Base-by-base conservation (phyloP, 1,140 invertebrate species). In the Battus philenor region DNA sequence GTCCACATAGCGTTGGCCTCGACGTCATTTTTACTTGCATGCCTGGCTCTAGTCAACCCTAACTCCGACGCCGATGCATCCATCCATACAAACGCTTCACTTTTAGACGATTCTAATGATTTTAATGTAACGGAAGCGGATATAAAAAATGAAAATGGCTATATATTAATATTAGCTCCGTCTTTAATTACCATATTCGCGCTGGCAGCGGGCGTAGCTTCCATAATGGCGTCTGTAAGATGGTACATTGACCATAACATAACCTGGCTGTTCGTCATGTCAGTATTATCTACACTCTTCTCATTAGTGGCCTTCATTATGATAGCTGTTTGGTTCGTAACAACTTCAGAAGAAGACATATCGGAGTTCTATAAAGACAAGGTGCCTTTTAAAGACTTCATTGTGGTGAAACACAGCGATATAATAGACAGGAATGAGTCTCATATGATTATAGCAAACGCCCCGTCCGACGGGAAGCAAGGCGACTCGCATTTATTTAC, bases 211-310 rank as follows among this genome's bases (percentile, higher is more conserved):
- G 87, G 88, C 2, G 50, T 88, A 5, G 80, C 88, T 0, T 89
- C 89, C 1, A 72, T 90, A 1, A 61, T 91, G 22, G 90, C 90
- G 3, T 91, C 90, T 55, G 87, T 88, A 18, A 68, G 83, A 43
- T 91, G 90, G 90, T 91, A 91, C 68, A 87, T 91, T 16, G 90
- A 91, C 54, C 79, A 86, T 17, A 90, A 91, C 57, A 91, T 91
- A 45, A 81, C 81, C 0, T 88, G 88, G 74, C 87, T 91, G 52
- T 91, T 91, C 47, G 67, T 88, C 38, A 78, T 81, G 47, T 87
- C 87, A 0, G 54, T 79, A 27, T 43, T 88, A 16, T 88, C 88
- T 1, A 83, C 86, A 0, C 8, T 87, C 9, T 59, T 87, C 4
- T 82, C 88, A 0, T 49, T 83, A 1, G 51, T 80, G 1, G 63